These are phyloP conservation scores for Microtus montanus DNA, from an alignment of 2,113 vertebrate species.

Conservation along the genomic window DNA sequence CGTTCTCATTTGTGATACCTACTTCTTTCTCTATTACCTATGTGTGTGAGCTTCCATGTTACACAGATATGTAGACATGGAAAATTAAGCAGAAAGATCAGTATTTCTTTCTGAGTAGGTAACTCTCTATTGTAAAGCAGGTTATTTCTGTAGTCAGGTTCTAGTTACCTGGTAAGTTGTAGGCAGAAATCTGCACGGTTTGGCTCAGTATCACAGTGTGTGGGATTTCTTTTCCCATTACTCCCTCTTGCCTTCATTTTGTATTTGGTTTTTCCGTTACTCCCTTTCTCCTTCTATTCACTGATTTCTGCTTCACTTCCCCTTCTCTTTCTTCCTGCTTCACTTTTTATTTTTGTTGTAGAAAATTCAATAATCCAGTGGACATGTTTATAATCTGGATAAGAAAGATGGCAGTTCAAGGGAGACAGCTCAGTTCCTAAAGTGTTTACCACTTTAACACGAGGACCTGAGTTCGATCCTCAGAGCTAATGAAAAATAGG, in stretches of 20 bases:
- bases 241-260: background rate
- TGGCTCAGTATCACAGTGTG: background rate
- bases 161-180: constrained; percentile 11
- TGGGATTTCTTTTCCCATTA: background rate
- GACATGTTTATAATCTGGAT: background rate
- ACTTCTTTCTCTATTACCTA: background rate
- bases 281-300: no score
- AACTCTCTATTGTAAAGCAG: background rate
- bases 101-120: background rate
- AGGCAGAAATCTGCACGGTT: background rate
- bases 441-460: no score
- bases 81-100: constrained; percentile 16
- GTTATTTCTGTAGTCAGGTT: constrained; percentile 5
- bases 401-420: background rate
- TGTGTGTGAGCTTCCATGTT: background rate
- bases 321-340: background rate
- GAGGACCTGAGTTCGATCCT: background rate
- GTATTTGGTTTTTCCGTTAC: background rate
- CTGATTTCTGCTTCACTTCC: no score
- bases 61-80: background rate
- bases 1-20: background rate
- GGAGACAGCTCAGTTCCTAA: background rate
- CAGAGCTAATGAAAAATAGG: background rate
- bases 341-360: background rate
- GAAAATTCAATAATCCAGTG: background rate